Base-by-base conservation (phyloP, 2,888 invertebrate genomes). In the Phyllotreta cruciferae region DNA sequence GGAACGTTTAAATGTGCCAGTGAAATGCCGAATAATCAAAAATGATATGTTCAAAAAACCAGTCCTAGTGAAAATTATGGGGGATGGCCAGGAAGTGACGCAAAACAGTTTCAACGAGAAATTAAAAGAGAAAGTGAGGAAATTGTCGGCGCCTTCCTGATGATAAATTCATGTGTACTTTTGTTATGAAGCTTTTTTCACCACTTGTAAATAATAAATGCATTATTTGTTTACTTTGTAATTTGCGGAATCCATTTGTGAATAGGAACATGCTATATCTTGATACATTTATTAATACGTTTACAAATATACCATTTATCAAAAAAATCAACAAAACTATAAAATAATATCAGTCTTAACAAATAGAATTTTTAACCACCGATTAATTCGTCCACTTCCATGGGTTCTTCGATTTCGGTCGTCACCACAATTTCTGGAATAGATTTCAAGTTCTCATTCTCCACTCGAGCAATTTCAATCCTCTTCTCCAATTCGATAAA, bases 1-100 rank as follows among this genome's bases (percentile, higher is more conserved):
- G 81, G 84, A 75, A 64, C 67, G 69, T 8, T 53, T 80, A 8
- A 75, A 77, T 53, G 69, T 79, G 53, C 78, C 78, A 0, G 49
- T 78, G 9, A 77, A 78, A 56, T 57, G 62, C 10, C 61, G 44
- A 9, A 63, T 36, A 42, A 68, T 49, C 6, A 68, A 57, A 47
- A 63, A 60, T 10, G 70, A 67, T 62, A 68, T 70, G 10, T 64
- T 70, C 4, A 57, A 56, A 39, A 63, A 56, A 42, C 49, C 41
- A 1, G 38, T 62, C 2, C 54, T 24, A 10, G 68, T 77, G 14
- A 78, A 78, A 66, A 70, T 71, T 14, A 49, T 61, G 1, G 14
- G 36, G 8, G 52, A 56, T 8, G 45, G 57, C 34, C 36, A 37
- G 6, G 56, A 54, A 34, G 55, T 57, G 8, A 56, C 53, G n/a